Evolutionary conservation across 2,888 invertebrate genomes (phyloP).

Genomic region (Halictus quadricinctus): DNA sequence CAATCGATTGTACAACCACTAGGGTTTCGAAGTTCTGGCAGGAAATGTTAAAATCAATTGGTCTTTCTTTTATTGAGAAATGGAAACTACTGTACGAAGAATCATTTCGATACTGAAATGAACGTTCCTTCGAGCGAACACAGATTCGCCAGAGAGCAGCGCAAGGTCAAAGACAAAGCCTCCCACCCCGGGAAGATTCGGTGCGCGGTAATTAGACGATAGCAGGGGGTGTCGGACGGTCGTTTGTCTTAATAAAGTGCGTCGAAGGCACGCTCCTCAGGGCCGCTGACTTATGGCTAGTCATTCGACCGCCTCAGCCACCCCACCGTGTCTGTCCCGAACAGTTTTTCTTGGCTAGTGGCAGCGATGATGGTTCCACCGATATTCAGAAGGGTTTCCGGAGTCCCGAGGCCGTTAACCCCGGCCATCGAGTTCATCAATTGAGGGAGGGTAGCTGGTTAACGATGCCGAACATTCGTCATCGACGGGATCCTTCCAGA

Average conservation of each 20-base stretch:
- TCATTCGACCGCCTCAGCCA: slow-evolving; percentile 57
- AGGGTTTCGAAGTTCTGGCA: not conserved
- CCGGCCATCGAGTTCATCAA: slow-evolving; percentile 61
- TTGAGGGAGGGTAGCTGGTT: slow-evolving; percentile 59
- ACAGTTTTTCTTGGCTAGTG: slow-evolving; percentile 38
- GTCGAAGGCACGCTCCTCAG: slow-evolving; percentile 67
- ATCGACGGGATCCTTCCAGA: slow-evolving; percentile 39
- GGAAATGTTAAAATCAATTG: not conserved
- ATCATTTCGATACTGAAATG: not conserved
- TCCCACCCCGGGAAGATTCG: slow-evolving; percentile 14
- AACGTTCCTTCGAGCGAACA: not conserved
- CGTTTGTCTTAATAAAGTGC: slow-evolving; percentile 78
- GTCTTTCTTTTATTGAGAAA: not conserved
- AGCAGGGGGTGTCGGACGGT: slow-evolving; percentile 48
- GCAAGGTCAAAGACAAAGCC: slow-evolving; percentile 10
- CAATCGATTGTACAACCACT: not conserved
- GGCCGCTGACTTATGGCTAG: slow-evolving; percentile 70
- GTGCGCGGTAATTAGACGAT: slow-evolving; percentile 56
- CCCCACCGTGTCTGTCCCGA: slow-evolving; percentile 39
- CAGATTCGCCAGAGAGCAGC: not conserved
- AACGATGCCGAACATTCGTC: slow-evolving; percentile 66
- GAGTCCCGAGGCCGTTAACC: slow-evolving; percentile 61
- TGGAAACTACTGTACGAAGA: not conserved
- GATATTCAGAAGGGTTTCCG: slow-evolving; percentile 57
- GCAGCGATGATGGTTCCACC: slow-evolving; percentile 27